phyloP scores from a whole-genome alignment of 2,113 vertebrate species.

The Hyla sarda region DNA sequence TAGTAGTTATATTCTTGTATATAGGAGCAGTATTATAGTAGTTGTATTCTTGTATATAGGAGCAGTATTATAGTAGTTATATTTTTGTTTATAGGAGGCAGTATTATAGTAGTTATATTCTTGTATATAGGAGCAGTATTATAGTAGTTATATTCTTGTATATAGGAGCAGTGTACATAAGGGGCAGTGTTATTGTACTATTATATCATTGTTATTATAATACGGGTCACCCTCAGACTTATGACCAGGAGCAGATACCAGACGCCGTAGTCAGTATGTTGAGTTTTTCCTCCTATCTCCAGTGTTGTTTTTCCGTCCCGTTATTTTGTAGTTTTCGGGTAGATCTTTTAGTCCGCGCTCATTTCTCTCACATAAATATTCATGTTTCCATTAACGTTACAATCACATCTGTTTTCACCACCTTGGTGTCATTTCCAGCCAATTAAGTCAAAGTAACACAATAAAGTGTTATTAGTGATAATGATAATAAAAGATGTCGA shows the following conservation, averaged over 20 bases:
- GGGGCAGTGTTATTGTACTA: too few relatives aligned
- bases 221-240: too few relatives aligned
- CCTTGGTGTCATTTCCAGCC: constrained; percentile 75
- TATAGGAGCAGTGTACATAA: too few relatives aligned
- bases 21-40: too few relatives aligned
- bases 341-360: constrained; percentile 72
- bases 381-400: constrained; percentile 81
- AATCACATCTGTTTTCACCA: constrained; percentile 84
- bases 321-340: constrained; percentile 54
- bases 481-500: constrained; percentile 80
- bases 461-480: constrained; percentile 82
- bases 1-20: neutral
- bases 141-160: too few relatives aligned
- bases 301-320: neutral
- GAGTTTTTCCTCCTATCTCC: neutral
- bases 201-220: too few relatives aligned
- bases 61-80: too few relatives aligned
- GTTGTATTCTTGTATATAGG: too few relatives aligned
- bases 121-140: too few relatives aligned
- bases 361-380: constrained; percentile 83
- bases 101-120: too few relatives aligned
- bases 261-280: neutral
- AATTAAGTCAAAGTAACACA: constrained; percentile 84
- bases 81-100: too few relatives aligned
- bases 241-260: too few relatives aligned